Conservation (phyloP, 2,797 vertebrate genomes). For the Neoniphon sammara region DNA sequence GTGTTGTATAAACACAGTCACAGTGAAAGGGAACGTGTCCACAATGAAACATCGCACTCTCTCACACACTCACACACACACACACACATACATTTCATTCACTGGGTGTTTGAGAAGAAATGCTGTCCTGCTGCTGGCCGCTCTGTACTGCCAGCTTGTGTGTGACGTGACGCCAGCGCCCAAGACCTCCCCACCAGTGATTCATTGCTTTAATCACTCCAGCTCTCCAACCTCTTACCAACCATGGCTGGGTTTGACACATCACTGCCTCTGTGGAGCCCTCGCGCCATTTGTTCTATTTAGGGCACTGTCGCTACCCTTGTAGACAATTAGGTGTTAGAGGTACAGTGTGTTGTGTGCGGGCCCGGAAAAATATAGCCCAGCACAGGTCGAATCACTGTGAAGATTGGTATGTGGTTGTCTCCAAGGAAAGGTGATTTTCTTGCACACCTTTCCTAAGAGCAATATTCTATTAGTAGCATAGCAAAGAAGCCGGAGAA, state of each 20-base stretch:
- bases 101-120: constrained; percentile 48
- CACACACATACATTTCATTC: not conserved
- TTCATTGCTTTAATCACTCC: constrained; percentile 83
- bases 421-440: not conserved
- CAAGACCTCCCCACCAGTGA: constrained; percentile 71
- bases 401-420: not conserved
- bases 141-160: constrained; percentile 37
- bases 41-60: constrained; percentile 29
- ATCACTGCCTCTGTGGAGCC: constrained; percentile 63
- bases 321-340: constrained; percentile 58
- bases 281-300: constrained; percentile 74
- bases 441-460: not conserved
- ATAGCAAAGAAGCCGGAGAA: not conserved
- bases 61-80: not conserved
- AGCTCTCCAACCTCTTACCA: constrained; percentile 65
- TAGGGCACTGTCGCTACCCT: constrained; percentile 58
- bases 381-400: constrained; percentile 9
- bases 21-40: constrained; percentile 38
- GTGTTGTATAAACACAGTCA: constrained; percentile 32
- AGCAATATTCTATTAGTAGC: not conserved
- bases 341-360: constrained; percentile 11
- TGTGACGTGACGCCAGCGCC: constrained; percentile 61
- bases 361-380: constrained; percentile 29
- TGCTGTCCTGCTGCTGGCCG: constrained; percentile 18
- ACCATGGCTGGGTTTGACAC: constrained; percentile 67